Percentiles rank a stretch among this genome's conserved stretches.
These are phyloP conservation scores for Poecilia velifera DNA, from an alignment of 2,797 vertebrate genomes.

Conservation along the genomic window DNA sequence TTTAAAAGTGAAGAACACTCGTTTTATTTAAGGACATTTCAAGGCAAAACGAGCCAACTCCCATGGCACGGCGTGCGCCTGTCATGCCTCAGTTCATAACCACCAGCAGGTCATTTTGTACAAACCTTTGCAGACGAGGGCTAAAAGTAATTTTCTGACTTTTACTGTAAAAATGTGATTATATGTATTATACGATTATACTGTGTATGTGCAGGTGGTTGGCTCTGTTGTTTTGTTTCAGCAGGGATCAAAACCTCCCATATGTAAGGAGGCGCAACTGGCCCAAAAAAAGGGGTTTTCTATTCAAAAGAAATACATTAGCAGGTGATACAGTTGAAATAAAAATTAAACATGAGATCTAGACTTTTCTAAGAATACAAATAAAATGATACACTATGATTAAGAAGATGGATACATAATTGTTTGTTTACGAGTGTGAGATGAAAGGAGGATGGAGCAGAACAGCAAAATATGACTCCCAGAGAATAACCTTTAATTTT, in stretches of 20 bases:
- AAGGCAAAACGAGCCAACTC: background rate
- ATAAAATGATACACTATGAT: background rate
- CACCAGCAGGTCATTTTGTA: background rate
- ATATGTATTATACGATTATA: background rate
- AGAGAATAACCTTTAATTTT: conserved; percentile 2
- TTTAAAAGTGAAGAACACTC: background rate
- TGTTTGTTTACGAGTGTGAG: background rate
- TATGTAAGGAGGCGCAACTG: background rate
- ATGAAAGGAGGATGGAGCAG: background rate
- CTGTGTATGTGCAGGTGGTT: background rate
- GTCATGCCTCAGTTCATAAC: background rate
- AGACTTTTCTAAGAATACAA: background rate
- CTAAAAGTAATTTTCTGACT: background rate
- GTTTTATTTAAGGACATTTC: background rate
- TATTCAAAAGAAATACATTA: background rate
- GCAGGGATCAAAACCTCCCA: background rate
- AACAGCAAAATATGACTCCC: background rate
- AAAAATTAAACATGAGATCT: background rate
- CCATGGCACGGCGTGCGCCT: background rate
- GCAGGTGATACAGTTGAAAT: too few species aligned
- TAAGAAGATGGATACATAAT: background rate
- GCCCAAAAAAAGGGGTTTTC: background rate
- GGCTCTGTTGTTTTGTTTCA: background rate
- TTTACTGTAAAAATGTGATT: background rate
- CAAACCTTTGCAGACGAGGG: background rate